A percentile compares a stretch with the other conserved stretches of the same genome.
Evolutionary conservation across 2,888 invertebrate genomes (phyloP).

Genomic region (Carterocephalus palaemon): DNA sequence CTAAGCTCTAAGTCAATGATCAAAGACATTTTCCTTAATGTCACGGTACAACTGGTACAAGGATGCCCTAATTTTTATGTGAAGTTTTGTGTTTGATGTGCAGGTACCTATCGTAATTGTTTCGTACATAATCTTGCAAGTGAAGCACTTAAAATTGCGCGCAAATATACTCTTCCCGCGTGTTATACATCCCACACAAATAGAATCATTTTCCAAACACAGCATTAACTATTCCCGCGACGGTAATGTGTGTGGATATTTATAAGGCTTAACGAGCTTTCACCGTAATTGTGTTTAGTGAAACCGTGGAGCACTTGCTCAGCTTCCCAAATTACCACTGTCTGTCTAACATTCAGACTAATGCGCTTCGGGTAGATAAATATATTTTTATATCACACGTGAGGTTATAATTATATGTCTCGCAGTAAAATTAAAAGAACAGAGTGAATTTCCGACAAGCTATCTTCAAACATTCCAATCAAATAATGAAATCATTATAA

Average conservation of each 20-base stretch:
- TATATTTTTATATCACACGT: constrained; percentile 30
- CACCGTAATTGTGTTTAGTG: constrained; percentile 45
- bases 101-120: too few species aligned
- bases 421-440: constrained; percentile 11
- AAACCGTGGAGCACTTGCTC: constrained; percentile 35
- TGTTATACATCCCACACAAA: background rate
- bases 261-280: constrained; percentile 35
- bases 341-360: constrained; percentile 38
- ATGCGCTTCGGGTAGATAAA: constrained; percentile 37
- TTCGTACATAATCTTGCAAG: too few species aligned
- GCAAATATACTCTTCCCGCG: background rate
- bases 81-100: too few species aligned
- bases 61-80: too few species aligned
- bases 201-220: background rate
- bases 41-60: too few species aligned
- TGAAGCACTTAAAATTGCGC: too few species aligned
- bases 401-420: constrained; percentile 37
- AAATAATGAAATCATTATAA: too few species aligned
- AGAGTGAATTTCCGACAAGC: background rate
- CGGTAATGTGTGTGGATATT: constrained; percentile 30
- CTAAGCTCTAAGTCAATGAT: too few species aligned
- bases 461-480: too few species aligned
- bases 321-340: constrained; percentile 39
- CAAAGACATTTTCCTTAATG: too few species aligned
- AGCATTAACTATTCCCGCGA: constrained; percentile 13